Percentiles rank a stretch among this genome's conserved stretches.
Conservation (phyloP, 2,888 invertebrate species). For the Ophion slaviceki region DNA sequence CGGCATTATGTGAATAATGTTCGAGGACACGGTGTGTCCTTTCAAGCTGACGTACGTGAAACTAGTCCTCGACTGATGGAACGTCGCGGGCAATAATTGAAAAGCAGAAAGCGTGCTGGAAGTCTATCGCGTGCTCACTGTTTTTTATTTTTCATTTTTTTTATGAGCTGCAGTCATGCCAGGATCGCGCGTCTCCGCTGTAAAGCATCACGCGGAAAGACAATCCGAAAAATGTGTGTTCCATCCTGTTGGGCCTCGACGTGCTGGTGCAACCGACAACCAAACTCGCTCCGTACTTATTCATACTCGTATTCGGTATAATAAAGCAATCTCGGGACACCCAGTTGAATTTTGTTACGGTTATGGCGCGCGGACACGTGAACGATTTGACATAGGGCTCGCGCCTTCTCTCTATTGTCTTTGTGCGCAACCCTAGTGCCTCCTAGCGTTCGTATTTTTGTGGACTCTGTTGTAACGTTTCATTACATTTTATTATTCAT, state of each 20-base stretch:
- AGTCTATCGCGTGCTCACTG: constrained; percentile 22
- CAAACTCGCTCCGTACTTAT: constrained; percentile 25
- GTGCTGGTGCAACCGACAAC: neutral
- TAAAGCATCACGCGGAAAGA: constrained; percentile 49
- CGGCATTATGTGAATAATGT: neutral
- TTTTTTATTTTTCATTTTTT: constrained; percentile 38
- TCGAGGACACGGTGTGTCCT: neutral
- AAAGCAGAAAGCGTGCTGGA: constrained; percentile 55
- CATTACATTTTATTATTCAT: too few relatives aligned
- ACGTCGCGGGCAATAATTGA: constrained; percentile 45
- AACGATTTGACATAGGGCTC: constrained; percentile 40
- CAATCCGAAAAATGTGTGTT: constrained; percentile 40
- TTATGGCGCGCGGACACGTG: constrained; percentile 60
- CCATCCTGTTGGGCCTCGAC: neutral
- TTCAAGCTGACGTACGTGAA: neutral
- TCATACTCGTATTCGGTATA: constrained; percentile 53
- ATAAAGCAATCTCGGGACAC: constrained; percentile 65
- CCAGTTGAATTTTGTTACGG: constrained; percentile 32
- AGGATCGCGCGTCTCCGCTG: constrained; percentile 51
- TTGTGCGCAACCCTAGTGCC: too few relatives aligned
- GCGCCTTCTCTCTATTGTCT: neutral
- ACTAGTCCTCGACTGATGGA: neutral
- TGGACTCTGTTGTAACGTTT: too few relatives aligned
- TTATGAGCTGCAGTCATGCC: constrained; percentile 58
- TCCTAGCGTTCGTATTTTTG: too few relatives aligned